Base-by-base conservation (phyloP, 2,888 invertebrate species). In the Amiota minor region DNA sequence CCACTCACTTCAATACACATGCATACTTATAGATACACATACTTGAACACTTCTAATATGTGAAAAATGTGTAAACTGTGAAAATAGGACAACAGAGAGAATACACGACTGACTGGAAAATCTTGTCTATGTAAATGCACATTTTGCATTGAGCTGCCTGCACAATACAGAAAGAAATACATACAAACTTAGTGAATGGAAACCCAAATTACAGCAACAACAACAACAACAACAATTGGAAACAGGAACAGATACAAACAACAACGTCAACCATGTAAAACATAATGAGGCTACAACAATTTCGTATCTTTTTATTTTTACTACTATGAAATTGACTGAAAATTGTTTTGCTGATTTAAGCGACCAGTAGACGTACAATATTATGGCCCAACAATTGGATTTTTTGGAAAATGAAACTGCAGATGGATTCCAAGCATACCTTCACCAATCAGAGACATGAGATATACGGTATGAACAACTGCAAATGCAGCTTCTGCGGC, bases 61-160 rank as follows among this genome's bases (percentile, higher is more conserved):
- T 50, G 53, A 35, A 47, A 47, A 64, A 62, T 62, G 47, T 53
- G n/a, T 8, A 9, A 45, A 70, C 20, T 35, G 6, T 49, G 18
- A 65, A 69, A 49, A 69, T 47, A 75, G 68, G 55, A 67, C 64
- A 73, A 70, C 62, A 74, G 59, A 18, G 55, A 56, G 59, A 16
- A 18, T 1, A 59, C 4, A 16, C 14, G 53, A 53, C n/a, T 14
- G n/a, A 53, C n/a, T 53, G 53, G 16, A 16, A 16, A 16, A 53
- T 14, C 53, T 53, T 53, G n/a, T 53, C 16, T n/a, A 16, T 53
- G 53, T 53, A 35, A 35, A 35, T 35, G 35, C 6, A 35, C 35
- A 35, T 35, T 35, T 35, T 35, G 6, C 35, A 35, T 35, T 35
- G 35, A 35, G 6, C 35, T 35, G 35, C 35, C 35, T 35, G 35